These are phyloP conservation scores for Brachypodius melanocephalos DNA, from an alignment of 2,113 vertebrate species.

Conservation along the genomic window DNA sequence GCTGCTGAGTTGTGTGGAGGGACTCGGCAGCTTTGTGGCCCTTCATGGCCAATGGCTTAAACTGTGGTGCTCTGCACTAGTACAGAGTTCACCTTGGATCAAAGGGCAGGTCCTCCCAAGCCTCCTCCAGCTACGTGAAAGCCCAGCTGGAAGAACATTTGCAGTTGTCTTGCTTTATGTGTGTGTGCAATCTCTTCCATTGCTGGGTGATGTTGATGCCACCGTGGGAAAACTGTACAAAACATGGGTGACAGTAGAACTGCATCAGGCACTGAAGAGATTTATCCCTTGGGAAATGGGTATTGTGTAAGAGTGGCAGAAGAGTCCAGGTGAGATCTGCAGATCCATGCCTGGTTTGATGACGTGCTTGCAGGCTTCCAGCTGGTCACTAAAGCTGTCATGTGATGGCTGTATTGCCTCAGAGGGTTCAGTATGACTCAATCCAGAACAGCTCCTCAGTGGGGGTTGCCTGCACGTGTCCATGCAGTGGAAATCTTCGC, in stretches of 20 bases:
- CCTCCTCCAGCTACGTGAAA: background rate
- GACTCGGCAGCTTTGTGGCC: background rate
- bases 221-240: background rate
- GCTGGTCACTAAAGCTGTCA: background rate
- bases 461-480: background rate
- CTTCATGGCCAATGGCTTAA: background rate
- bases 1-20: background rate
- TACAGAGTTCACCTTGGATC: background rate
- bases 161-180: background rate
- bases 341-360: accelerated
- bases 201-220: background rate
- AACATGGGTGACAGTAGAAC: background rate
- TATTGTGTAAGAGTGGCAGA: background rate
- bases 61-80: background rate
- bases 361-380: background rate
- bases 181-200: background rate
- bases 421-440: background rate
- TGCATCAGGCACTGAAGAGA: background rate
- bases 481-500: conserved; percentile 6
- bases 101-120: background rate
- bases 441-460: background rate
- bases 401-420: background rate
- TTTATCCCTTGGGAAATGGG: background rate
- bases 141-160: background rate
- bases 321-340: background rate